These are phyloP conservation scores for Aulostomus chinensis DNA, from an alignment of 2,797 vertebrate species.

Conservation along the genomic window DNA sequence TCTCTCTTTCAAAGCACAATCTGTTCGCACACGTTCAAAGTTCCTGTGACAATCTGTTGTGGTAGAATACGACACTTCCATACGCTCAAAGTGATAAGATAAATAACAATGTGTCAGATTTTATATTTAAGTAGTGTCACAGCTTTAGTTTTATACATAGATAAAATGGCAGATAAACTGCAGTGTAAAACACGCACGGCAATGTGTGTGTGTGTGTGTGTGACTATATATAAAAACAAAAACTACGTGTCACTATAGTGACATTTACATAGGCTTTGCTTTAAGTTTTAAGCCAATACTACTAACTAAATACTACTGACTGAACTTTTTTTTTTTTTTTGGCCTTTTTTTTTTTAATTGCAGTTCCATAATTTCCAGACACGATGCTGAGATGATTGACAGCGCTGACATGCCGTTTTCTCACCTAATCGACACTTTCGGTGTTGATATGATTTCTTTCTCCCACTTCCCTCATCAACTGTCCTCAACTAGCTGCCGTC, in stretches of 20 bases:
- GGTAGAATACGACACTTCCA: conserved; percentile 58
- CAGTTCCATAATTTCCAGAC: conserved; percentile 1
- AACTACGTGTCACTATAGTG: too few relatives aligned
- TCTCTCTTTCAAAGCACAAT: conserved; percentile 75
- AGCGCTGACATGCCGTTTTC: conserved; percentile 43
- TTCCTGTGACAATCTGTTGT: conserved; percentile 74
- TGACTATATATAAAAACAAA: too few relatives aligned
- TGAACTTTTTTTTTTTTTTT: conserved; percentile 17
- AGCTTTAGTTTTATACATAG: conserved; percentile 37
- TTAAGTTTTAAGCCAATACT: too few relatives aligned
- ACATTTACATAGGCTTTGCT: too few relatives aligned
- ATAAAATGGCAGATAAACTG: conserved; percentile 1
- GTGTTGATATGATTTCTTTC: conserved; percentile 46
- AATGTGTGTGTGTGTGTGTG: too few relatives aligned
- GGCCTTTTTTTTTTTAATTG: conserved; percentile 11
- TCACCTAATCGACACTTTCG: conserved; percentile 65
- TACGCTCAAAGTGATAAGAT: conserved; percentile 59
- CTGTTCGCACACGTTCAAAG: conserved; percentile 73
- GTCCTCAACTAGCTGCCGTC: conserved; percentile 26
- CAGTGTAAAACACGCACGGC: neutral
- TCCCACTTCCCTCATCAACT: conserved; percentile 31
- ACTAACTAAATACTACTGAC: too few relatives aligned
- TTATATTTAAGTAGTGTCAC: conserved; percentile 55
- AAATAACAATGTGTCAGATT: conserved; percentile 71
- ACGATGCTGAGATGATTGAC: conserved; percentile 48